Base-by-base conservation (phyloP, 2,113 vertebrate genomes). In the Phocoena phocoena region DNA sequence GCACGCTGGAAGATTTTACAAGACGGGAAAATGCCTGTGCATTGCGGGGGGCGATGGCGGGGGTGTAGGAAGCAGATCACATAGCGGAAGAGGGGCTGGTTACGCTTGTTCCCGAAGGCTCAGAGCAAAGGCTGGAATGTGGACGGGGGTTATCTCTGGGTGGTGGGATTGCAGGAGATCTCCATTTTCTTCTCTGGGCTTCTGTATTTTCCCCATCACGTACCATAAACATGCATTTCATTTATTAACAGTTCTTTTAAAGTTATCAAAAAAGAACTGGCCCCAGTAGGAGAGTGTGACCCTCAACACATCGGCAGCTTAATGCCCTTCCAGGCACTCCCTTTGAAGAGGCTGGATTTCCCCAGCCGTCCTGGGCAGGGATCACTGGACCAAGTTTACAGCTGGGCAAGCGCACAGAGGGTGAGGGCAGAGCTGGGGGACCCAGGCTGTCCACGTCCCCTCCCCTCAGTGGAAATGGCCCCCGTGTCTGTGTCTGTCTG, bases 21-120 rank as follows among this genome's bases (percentile, higher is more conserved):
- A 8, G 26, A 53, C 0, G 7, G 36, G 60, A 17, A 31, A 5
- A 2, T 2, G 36, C 13, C n/a, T 0, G 21, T 33, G 71, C 1
- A 1, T 3, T 8, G 3, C 12, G 3, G 53, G 33, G 53, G 53
- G 6, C 10, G 65, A 25, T 1, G 31, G 15, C 4, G 28, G 15
- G 0, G 6, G 0, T 28, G 21, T 2, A 20, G 76, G 62, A 83
- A 25, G 31, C 63, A n/a, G 76, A 25, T 21, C 38, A 12, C 5
- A 1, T 17, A 1, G 53, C 0, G 1, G 26, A 4, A 6, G 2
- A 0, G 50, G 25, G 25, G 44, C 62, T 25, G 0, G 18, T 11
- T 0, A 8, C 6, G 0, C 47, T 1, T 4, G 31, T 18, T 28
- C 33, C 83, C 55, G 21, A 17, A 2, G 0, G 3, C 44, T 53